Evolutionary conservation across 1,140 invertebrate species (phyloP).

Genomic region (Drosophila oshimai): DNA sequence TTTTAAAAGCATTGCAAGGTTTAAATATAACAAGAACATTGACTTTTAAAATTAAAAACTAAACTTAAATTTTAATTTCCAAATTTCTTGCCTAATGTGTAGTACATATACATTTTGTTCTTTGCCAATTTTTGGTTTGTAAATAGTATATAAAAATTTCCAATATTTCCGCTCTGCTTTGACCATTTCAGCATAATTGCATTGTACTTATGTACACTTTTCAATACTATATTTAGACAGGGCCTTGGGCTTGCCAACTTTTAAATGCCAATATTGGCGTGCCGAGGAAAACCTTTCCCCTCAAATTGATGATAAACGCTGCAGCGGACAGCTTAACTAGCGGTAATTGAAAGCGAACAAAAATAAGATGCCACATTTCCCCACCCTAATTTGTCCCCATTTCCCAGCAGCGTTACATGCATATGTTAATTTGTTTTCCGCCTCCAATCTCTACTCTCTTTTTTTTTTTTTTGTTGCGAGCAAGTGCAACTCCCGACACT

Average conservation of each 20-base stretch:
- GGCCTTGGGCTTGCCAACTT: conserved; percentile 38
- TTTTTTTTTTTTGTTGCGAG: conserved; percentile 7
- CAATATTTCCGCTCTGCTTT: not conserved
- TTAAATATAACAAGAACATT: too few species aligned
- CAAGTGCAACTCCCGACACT: conserved; percentile 1
- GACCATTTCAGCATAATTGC: conserved; percentile 31
- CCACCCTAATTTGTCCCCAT: not conserved
- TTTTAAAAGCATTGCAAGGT: too few species aligned
- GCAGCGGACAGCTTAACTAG: conserved; percentile 3
- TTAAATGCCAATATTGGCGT: conserved; percentile 44
- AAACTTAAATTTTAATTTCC: too few species aligned
- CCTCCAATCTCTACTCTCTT: not conserved
- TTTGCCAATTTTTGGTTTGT: not conserved
- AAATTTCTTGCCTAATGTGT: too few species aligned
- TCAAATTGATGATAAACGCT: conserved; percentile 24
- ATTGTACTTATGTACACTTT: conserved; percentile 14
- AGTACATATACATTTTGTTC: not conserved
- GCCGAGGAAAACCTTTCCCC: conserved; percentile 8
- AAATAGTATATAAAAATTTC: not conserved
- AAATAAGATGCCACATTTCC: not conserved
- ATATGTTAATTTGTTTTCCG: conserved; percentile 8
- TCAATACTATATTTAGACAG: conserved; percentile 11
- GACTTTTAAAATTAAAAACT: too few species aligned
- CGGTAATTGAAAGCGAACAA: conserved; percentile 13
- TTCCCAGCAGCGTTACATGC: not conserved